These are phyloP conservation scores for Malacoraja senta DNA, from an alignment of 2,797 vertebrate genomes.

Conservation along the genomic window DNA sequence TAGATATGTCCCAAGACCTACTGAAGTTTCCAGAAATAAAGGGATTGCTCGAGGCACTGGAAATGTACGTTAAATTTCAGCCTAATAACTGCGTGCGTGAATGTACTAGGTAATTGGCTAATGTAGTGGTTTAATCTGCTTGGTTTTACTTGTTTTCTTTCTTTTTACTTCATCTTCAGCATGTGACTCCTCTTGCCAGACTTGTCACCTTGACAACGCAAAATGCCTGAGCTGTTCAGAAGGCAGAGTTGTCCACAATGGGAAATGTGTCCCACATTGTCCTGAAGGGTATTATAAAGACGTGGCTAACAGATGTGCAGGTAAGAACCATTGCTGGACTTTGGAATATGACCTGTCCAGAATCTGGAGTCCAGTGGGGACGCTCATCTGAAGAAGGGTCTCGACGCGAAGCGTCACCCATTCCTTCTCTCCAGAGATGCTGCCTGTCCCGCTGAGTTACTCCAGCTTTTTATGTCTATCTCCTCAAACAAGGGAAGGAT, in stretches of 20 bases:
- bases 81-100: neutral
- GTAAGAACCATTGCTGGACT: conserved; percentile 51
- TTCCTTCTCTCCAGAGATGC: too few relatives aligned
- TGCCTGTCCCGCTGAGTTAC: too few relatives aligned
- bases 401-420: too few relatives aligned
- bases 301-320: conserved; percentile 62
- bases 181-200: conserved; percentile 73
- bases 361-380: too few relatives aligned
- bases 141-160: neutral
- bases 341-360: too few relatives aligned
- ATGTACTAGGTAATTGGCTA: neutral
- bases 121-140: neutral
- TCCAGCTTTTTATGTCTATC: too few relatives aligned
- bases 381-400: too few relatives aligned
- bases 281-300: conserved; percentile 65
- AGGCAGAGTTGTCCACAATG: conserved; percentile 61
- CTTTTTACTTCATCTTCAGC: conserved; percentile 54
- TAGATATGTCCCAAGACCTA: neutral
- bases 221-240: conserved; percentile 67
- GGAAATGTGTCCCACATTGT: conserved; percentile 70
- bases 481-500: too few relatives aligned
- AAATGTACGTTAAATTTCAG: neutral
- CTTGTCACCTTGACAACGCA: conserved; percentile 66
- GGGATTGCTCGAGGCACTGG: neutral
- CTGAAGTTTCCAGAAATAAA: neutral